Conservation (phyloP, 2,113 vertebrate species). For the Dinomys branickii region DNA sequence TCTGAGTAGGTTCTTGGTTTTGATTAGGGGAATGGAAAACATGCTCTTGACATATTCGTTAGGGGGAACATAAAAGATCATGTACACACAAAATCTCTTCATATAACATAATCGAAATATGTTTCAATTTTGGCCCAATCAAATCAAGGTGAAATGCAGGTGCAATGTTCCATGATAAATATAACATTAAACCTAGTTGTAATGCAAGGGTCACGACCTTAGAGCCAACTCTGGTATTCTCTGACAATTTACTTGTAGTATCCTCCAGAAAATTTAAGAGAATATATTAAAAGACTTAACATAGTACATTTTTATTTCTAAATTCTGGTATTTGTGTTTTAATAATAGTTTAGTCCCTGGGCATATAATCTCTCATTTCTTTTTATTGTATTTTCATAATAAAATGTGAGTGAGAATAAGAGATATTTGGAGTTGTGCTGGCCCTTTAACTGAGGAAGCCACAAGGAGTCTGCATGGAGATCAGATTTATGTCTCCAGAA, state of each 20-base stretch:
- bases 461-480: fast-evolving
- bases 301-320: not conserved
- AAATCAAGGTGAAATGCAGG: not conserved
- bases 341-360: no score
- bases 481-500: not conserved
- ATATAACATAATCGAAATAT: not conserved
- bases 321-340: not conserved
- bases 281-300: not conserved
- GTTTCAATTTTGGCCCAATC: not conserved
- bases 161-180: not conserved
- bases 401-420: not conserved
- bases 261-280: not conserved
- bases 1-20: not conserved
- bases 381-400: no score
- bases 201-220: not conserved
- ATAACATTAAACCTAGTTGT: not conserved
- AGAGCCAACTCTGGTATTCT: not conserved
- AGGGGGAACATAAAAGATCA: not conserved
- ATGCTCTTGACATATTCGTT: fast-evolving
- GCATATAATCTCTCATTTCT: no score
- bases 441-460: not conserved
- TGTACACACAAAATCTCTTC: not conserved
- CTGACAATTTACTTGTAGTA: not conserved
- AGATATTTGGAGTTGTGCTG: not conserved
- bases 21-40: not conserved